Evolutionary conservation across 2,888 invertebrate species (phyloP), one percentile per base, ranked within the genome.

Genomic region (Parapristionchus giblindavisi): DNA sequence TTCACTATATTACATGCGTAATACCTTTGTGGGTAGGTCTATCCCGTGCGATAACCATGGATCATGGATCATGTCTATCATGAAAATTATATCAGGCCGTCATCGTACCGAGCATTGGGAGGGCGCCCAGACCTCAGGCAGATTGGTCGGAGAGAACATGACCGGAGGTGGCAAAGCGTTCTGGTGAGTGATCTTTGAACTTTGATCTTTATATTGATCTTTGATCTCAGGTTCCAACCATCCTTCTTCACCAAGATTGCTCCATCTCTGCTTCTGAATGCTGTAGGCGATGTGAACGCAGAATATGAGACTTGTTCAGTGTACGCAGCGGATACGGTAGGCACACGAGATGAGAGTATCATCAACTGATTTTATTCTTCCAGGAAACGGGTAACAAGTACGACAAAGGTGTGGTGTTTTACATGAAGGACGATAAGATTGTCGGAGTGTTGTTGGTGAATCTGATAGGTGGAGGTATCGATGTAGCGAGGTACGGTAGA

Each of bases 221-320:
- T n/a, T n/a, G n/a, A n/a, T n/a, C n/a, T n/a, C n/a, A 82, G 91
- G 86, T 95, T 96, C 89, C 96, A 96, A 90, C 93, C 94, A 82
- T 95, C 96, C 94, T 95, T 96, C 90, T 97, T 96, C 96, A 96
- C 95, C 75, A 96, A 96, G 90, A 91, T 98, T 80, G 96, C 96
- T 8, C 93, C 94, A 34, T 92, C 93, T 80, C 92, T 96, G 79
- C 95, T 95, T 34, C 95, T 93, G 88, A 96, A 96, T 91, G 96
- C 95, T 1, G 93, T 97, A 81, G 97, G 97, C 66, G 91, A 95
- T 66, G 92, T 95, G 14, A 95, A 96, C 89, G 92, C 96, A 0
- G 89, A 91, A 1, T 90, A 98, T 81, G 93, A 92, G 61, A 97
- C 97, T 0, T 94, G 95, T 61, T 94, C 93, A 65, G 94, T 97